Percentiles rank a stretch among this genome's conserved stretches.
These are phyloP conservation scores for Pseudobourletiella spinata DNA, from an alignment of 1,140 invertebrate genomes.

Conservation along the genomic window DNA sequence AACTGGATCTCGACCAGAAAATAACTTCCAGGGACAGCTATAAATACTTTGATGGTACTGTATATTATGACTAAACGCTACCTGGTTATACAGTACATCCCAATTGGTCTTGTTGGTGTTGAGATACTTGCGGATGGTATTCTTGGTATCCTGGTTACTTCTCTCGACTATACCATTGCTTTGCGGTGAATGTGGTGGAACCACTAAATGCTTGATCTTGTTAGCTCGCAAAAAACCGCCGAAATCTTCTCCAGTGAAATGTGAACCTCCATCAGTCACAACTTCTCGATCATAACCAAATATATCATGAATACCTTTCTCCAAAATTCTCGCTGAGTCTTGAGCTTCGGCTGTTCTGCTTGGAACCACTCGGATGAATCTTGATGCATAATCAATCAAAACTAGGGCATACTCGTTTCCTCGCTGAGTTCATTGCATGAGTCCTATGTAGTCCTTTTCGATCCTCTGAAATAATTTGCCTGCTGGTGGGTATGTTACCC, in stretches of 20 bases:
- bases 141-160: neutral
- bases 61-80: conserved; percentile 44
- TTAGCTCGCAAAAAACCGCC: conserved; percentile 32
- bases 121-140: conserved; percentile 37
- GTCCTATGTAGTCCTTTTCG: conserved; percentile 17
- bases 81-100: conserved; percentile 42
- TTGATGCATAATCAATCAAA: conserved; percentile 14
- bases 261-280: conserved; percentile 38
- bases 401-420: conserved; percentile 18
- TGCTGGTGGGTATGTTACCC: neutral
- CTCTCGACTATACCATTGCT: conserved; percentile 6
- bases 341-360: neutral
- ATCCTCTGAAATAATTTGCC: conserved; percentile 3
- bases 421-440: neutral
- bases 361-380: neutral
- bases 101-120: conserved; percentile 40
- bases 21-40: conserved; percentile 42
- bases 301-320: too few species aligned
- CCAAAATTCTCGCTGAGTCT: neutral
- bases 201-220: conserved; percentile 25
- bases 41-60: conserved; percentile 41
- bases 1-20: conserved; percentile 41
- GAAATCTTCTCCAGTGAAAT: conserved; percentile 37
- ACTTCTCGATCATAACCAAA: conserved; percentile 36
- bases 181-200: neutral